These are phyloP conservation scores for Drosophila borealis DNA, from an alignment of 2,888 invertebrate species.

Conservation along the genomic window DNA sequence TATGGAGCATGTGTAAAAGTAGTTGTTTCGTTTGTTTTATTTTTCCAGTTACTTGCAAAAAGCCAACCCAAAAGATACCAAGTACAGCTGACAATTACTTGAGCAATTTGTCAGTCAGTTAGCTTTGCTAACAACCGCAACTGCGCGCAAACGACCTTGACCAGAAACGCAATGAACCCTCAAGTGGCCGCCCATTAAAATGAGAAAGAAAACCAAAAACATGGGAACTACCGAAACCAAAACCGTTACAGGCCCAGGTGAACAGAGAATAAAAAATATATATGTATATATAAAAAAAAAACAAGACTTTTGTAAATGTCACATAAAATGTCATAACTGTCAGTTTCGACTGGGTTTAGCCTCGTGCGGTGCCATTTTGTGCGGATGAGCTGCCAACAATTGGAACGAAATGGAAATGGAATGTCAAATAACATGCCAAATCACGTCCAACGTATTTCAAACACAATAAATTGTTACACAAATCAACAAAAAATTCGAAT, in stretches of 20 bases:
- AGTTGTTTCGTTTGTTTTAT: not conserved
- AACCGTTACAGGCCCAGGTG: conserved; percentile 50
- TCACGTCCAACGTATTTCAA: conserved; percentile 14
- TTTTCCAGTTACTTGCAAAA: conserved; percentile 6
- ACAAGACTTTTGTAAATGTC: conserved; percentile 50
- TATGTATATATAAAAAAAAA: too few relatives aligned
- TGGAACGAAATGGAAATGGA: conserved; percentile 61
- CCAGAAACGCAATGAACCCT: conserved; percentile 75
- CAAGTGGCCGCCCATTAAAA: conserved; percentile 24
- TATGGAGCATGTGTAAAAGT: conserved; percentile 3
- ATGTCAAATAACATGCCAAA: conserved; percentile 39
- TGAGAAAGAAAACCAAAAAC: conserved; percentile 23
- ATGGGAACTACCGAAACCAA: conserved; percentile 37
- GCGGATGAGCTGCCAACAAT: conserved; percentile 49
- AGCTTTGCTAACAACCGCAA: conserved; percentile 39
- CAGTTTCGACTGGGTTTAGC: conserved; percentile 35
- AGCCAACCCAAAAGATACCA: not conserved
- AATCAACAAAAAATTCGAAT: conserved; percentile 44
- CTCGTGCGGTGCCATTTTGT: conserved; percentile 39
- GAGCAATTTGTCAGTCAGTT: conserved; percentile 47
- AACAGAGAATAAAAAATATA: conserved; percentile 22
- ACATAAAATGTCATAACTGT: conserved; percentile 77
- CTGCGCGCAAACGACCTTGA: conserved; percentile 63
- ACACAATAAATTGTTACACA: conserved; percentile 61
- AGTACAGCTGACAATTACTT: conserved; percentile 31